Conservation (phyloP, 2,797 vertebrate genomes). For the Peromyscus attwateri region DNA sequence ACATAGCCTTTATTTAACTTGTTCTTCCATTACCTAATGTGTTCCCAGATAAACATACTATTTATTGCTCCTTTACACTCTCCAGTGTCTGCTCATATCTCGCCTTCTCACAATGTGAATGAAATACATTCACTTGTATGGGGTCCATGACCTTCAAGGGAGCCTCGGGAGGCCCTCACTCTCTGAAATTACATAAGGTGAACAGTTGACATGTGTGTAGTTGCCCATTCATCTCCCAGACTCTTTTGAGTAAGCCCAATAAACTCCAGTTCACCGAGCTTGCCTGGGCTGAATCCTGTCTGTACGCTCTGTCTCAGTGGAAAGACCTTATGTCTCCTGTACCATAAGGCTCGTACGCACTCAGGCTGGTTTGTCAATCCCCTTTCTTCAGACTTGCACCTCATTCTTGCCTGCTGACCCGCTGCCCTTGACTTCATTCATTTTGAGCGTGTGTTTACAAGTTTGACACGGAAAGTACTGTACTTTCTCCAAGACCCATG, state of each 20-base stretch:
- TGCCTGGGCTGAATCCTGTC: neutral
- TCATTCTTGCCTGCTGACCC: neutral
- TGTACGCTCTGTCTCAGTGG: neutral
- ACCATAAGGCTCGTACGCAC: neutral
- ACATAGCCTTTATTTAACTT: too few species aligned
- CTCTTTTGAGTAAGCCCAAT: neutral
- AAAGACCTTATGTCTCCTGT: neutral
- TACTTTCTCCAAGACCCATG: neutral
- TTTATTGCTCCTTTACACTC: too few species aligned
- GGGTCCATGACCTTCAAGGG: neutral
- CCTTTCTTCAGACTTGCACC: neutral
- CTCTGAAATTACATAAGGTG: neutral
- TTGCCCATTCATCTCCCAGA: neutral
- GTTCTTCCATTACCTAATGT: too few species aligned
- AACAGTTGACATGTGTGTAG: neutral
- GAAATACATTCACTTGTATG: too few species aligned
- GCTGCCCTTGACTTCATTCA: neutral
- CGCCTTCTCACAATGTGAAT: too few species aligned
- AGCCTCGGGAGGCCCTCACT: neutral
- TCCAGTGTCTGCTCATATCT: too few species aligned
- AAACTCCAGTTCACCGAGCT: neutral
- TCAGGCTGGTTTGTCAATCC: neutral
- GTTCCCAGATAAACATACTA: too few species aligned
- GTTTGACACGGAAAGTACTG: neutral
- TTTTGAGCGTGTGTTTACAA: neutral